Conservation (phyloP, 2,113 vertebrate species). For the Salvelinus fontinalis region DNA sequence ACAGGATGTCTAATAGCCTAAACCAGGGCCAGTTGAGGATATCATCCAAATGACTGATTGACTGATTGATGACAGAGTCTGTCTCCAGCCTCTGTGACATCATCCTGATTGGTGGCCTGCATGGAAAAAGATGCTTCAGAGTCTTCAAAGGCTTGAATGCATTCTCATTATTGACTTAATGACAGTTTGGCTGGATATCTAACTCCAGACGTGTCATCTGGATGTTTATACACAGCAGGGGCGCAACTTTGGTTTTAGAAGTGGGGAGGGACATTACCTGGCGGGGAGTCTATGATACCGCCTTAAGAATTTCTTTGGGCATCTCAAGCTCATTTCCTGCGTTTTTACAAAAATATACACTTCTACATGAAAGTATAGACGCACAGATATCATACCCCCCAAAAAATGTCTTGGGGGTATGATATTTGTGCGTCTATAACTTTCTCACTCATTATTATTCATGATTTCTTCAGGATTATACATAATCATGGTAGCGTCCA, state of each 20-base stretch:
- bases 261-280: neutral
- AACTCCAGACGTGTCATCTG: constrained; percentile 4
- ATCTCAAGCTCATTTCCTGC: too few species aligned
- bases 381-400: too few species aligned
- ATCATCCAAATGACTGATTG: constrained; percentile 61
- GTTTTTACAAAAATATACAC: neutral
- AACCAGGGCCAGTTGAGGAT: constrained; percentile 42
- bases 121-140: constrained; percentile 23
- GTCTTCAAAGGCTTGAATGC: constrained; percentile 35
- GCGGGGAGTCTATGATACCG: too few species aligned
- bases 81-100: constrained; percentile 13
- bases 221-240: constrained; percentile 33
- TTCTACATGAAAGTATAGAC: too few species aligned
- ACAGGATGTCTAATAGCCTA: constrained; percentile 35
- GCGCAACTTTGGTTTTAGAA: too few species aligned
- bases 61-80: constrained; percentile 44
- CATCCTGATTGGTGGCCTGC: constrained; percentile 24
- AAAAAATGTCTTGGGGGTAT: too few species aligned
- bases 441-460: too few species aligned
- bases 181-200: constrained; percentile 22
- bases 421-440: too few species aligned
- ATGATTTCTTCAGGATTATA: too few species aligned
- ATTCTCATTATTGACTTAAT: constrained; percentile 25
- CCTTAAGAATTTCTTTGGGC: neutral
- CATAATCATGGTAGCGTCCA: too few species aligned